Percentiles rank a stretch among this genome's conserved stretches.
phyloP scores from a whole-genome alignment of 2,888 invertebrate species.

The Serrognathus titanus region DNA sequence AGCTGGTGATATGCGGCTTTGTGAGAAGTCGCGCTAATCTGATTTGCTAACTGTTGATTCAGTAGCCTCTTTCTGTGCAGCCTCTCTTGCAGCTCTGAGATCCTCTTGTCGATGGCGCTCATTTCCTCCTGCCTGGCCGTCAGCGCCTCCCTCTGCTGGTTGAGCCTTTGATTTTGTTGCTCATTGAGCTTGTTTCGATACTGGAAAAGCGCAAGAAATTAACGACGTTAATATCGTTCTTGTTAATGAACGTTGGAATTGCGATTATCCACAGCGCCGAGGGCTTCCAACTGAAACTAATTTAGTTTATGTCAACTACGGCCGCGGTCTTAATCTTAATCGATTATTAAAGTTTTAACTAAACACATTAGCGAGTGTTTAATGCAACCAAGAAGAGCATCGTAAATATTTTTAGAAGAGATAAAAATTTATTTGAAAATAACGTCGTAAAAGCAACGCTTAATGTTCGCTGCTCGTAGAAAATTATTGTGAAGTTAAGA shows the following conservation, averaged over 20 bases:
- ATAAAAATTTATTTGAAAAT: too few relatives aligned
- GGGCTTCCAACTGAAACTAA: too few relatives aligned
- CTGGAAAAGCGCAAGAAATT: slow-evolving; percentile 53
- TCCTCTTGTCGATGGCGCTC: slow-evolving; percentile 86
- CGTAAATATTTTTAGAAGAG: too few relatives aligned
- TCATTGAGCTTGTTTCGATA: slow-evolving; percentile 95
- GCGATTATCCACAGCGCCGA: not conserved
- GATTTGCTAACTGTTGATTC: slow-evolving; percentile 70
- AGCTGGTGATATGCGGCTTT: slow-evolving; percentile 48
- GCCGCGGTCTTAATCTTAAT: too few relatives aligned
- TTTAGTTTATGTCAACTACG: too few relatives aligned
- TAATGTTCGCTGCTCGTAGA: too few relatives aligned
- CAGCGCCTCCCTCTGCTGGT: slow-evolving; percentile 83
- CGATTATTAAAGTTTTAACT: too few relatives aligned
- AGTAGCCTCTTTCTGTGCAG: slow-evolving; percentile 83
- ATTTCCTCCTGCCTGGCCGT: slow-evolving; percentile 89
- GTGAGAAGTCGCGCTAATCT: slow-evolving; percentile 53
- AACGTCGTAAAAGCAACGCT: too few relatives aligned
- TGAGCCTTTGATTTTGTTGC: slow-evolving; percentile 87
- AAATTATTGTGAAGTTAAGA: too few relatives aligned
- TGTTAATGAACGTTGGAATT: not conserved
- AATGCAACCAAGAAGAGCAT: too few relatives aligned
- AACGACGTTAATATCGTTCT: not conserved
- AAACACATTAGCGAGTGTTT: too few relatives aligned
- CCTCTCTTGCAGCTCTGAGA: slow-evolving; percentile 89